A percentile compares a stretch with the other conserved stretches of the same genome.
These are phyloP conservation scores for Mionectes macconnelli DNA, from an alignment of 2,113 vertebrate species.

Conservation along the genomic window DNA sequence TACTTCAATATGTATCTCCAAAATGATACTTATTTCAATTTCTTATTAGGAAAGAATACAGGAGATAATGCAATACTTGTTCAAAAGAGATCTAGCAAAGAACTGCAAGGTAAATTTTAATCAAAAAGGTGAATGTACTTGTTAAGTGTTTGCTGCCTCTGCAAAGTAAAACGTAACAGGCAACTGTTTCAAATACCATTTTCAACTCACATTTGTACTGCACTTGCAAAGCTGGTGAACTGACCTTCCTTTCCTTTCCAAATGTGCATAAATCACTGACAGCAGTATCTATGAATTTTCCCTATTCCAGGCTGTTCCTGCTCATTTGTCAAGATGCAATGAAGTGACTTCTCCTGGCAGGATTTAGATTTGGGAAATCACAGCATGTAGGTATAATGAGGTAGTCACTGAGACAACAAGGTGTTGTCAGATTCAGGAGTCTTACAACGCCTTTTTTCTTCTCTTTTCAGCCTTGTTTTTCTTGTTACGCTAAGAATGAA, in stretches of 20 bases:
- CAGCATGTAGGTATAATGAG: not conserved
- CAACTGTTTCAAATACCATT: not conserved
- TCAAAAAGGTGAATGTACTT: not conserved
- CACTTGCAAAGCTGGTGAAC: not conserved
- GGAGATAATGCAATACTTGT: not conserved
- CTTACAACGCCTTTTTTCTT: not conserved
- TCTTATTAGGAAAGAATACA: not conserved
- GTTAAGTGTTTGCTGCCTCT: fast-evolving
- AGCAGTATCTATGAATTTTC: not conserved
- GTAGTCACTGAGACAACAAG: not conserved
- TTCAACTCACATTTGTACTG: not conserved
- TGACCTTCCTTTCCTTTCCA: not conserved
- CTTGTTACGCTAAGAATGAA: not conserved
- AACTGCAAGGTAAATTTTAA: not conserved
- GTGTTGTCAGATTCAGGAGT: not conserved
- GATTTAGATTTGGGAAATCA: not conserved
- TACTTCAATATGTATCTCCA: too few species aligned
- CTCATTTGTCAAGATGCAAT: not conserved
- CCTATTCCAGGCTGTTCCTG: not conserved
- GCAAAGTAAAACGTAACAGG: not conserved
- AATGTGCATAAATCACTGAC: not conserved
- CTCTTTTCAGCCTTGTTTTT: not conserved
- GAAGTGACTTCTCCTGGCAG: not conserved
- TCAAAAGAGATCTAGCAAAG: not conserved
- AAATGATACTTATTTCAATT: not conserved